phyloP scores from a whole-genome alignment of 2,113 vertebrate species.

The Cricetomys ansorgei region DNA sequence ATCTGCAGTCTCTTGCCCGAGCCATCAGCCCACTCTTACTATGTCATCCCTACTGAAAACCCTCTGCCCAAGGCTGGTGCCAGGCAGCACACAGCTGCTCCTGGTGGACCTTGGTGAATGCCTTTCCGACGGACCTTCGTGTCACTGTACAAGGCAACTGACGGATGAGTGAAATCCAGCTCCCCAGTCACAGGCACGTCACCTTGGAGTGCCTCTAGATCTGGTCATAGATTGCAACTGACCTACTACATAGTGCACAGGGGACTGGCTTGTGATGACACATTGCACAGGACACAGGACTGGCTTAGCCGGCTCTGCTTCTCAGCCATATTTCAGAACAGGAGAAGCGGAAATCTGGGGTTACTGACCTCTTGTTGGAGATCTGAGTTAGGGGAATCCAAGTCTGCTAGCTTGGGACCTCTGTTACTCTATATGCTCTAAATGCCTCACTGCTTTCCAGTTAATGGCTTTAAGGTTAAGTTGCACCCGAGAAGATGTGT shows the following conservation, averaged over 20 bases:
- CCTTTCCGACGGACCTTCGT: not conserved
- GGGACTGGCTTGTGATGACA: too few relatives aligned
- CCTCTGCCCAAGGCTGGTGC: not conserved
- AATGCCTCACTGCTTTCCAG: not conserved
- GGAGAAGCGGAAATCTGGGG: too few relatives aligned
- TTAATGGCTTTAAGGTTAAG: not conserved
- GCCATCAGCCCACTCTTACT: not conserved
- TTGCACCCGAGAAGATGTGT: not conserved
- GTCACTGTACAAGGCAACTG: not conserved
- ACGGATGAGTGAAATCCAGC: not conserved
- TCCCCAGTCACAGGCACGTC: not conserved
- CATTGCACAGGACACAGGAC: too few relatives aligned
- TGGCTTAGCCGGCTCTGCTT: too few relatives aligned
- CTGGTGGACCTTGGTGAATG: not conserved
- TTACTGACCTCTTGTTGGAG: too few relatives aligned
- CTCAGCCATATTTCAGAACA: too few relatives aligned
- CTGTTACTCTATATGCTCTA: too few relatives aligned
- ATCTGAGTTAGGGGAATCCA: too few relatives aligned
- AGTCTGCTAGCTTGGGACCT: too few relatives aligned
- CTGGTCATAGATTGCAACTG: fast-evolving
- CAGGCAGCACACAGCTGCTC: fast-evolving
- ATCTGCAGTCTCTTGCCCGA: not conserved
- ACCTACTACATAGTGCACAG: not conserved
- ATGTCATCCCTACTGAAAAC: not conserved
- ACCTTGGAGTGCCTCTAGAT: too few relatives aligned